phyloP scores from a whole-genome alignment of 1,140 invertebrate species.

The Sycophila sp. region DNA sequence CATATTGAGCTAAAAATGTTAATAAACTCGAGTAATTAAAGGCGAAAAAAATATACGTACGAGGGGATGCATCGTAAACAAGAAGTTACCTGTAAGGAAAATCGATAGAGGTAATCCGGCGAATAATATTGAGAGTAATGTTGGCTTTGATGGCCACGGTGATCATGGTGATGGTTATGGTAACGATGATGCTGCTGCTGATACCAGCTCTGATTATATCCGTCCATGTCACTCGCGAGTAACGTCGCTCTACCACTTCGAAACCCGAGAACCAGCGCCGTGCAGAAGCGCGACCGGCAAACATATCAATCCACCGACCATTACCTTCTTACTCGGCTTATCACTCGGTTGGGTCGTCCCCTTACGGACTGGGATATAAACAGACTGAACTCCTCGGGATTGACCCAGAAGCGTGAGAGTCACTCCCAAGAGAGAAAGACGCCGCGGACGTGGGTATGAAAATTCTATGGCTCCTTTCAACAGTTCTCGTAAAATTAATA shows the following conservation, averaged over 20 bases:
- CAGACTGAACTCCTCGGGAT: background rate
- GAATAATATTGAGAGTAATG: slow-evolving; percentile 59
- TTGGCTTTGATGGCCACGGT: slow-evolving; percentile 52
- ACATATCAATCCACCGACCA: slow-evolving; percentile 51
- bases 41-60: too few relatives aligned
- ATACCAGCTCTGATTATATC: slow-evolving; percentile 63
- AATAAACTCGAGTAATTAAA: too few relatives aligned
- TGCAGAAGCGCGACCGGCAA: slow-evolving; percentile 29
- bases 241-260: slow-evolving; percentile 33
- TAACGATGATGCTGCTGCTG: slow-evolving; percentile 55
- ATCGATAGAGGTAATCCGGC: slow-evolving; percentile 63
- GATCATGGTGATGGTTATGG: slow-evolving; percentile 45
- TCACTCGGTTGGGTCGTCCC: slow-evolving; percentile 10
- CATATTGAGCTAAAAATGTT: background rate
- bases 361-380: background rate
- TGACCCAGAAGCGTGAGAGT: background rate
- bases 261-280: slow-evolving; percentile 35
- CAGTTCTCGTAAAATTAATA: too few relatives aligned
- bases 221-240: slow-evolving; percentile 59
- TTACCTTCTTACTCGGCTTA: background rate
- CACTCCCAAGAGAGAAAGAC: too few relatives aligned
- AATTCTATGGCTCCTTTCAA: too few relatives aligned
- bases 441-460: too few relatives aligned
- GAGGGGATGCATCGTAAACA: background rate
- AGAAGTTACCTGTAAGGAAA: slow-evolving; percentile 61